Evolutionary conservation across 2,888 invertebrate genomes (phyloP).

Genomic region (Synergus itoensis): DNA sequence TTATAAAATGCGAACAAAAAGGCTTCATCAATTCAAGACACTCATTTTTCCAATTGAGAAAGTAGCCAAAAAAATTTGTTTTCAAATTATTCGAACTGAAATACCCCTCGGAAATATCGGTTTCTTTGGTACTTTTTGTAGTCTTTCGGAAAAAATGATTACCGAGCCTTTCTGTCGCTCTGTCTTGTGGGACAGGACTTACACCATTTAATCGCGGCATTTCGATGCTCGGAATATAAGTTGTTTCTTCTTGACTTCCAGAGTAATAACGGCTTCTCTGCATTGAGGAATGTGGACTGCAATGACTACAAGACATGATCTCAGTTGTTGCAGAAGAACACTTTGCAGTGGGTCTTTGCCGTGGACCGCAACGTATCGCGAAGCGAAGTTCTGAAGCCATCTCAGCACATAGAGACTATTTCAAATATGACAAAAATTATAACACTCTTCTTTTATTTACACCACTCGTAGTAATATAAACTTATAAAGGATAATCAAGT

Average conservation of each 20-base stretch:
- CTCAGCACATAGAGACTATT: constrained; percentile 94
- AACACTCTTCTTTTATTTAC: not conserved
- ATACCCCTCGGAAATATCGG: too few species aligned
- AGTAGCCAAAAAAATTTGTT: too few species aligned
- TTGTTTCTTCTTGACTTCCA: constrained; percentile 73
- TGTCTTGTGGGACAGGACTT: constrained; percentile 74
- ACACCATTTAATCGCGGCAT: constrained; percentile 77
- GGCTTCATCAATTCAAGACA: too few species aligned
- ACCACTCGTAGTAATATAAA: not conserved
- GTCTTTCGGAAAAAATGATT: constrained; percentile 40
- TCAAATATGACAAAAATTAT: constrained; percentile 36
- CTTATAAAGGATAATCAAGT: not conserved
- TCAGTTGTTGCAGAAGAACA: constrained; percentile 75
- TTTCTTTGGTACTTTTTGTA: not conserved
- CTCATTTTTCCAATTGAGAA: too few species aligned
- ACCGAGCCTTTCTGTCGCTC: constrained; percentile 49
- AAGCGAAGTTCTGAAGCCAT: constrained; percentile 96
- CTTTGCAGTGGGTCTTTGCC: constrained; percentile 88
- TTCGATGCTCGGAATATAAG: constrained; percentile 76
- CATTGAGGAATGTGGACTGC: constrained; percentile 72
- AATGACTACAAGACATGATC: constrained; percentile 70
- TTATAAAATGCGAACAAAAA: not conserved
- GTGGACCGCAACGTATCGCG: constrained; percentile 92
- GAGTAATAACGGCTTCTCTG: constrained; percentile 71
- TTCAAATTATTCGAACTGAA: too few species aligned